Evolutionary conservation across 2,113 vertebrate genomes (phyloP), one percentile per base, ranked within the genome.

Genomic region (Gadus chalcogrammus): DNA sequence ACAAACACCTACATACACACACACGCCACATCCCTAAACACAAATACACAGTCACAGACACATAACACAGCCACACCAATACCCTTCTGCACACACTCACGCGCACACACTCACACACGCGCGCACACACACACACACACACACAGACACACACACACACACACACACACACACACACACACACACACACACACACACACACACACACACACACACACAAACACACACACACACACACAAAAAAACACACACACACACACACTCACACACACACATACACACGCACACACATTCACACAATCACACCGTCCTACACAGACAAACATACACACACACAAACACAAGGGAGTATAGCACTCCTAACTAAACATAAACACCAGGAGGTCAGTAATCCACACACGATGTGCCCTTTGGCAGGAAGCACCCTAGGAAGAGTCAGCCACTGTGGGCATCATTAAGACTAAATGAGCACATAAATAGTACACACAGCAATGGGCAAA

Each of bases 401-500:
- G 80, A 90, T 90, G 87, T 90, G 89, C 84, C 91, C 91, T 92
- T 91, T 91, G 65, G 80, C 86, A 89, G 88, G 86, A 91, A 84
- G 89, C 73, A 7, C 84, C 88, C 78, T 67, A 68, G 80, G 79
- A 85, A 87, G 85, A 75, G 78, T 87, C 73, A 71, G 78, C 72
- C 70, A 82, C 66, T 69, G 71, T 72, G 80, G 79, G 79, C 75
- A 88, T 90, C 89, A 90, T 92, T 90, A 91, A 90, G 81, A 90
- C 81, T 87, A 86, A 84, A 91, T 85, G 86, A 88, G 81, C 69
- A 63, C 84, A 81, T 84, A 87, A 86, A 89, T 84, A 81, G 82
- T 79, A 82, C 79, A 79, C 79, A 76, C 73, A 81, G 77, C 74
- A 73, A 77, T 48, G 42, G 12, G 8, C 42, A 48, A 48, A 48